These are phyloP conservation scores for Apotomis turbidana DNA, from an alignment of 2,888 invertebrate species.

Conservation along the genomic window DNA sequence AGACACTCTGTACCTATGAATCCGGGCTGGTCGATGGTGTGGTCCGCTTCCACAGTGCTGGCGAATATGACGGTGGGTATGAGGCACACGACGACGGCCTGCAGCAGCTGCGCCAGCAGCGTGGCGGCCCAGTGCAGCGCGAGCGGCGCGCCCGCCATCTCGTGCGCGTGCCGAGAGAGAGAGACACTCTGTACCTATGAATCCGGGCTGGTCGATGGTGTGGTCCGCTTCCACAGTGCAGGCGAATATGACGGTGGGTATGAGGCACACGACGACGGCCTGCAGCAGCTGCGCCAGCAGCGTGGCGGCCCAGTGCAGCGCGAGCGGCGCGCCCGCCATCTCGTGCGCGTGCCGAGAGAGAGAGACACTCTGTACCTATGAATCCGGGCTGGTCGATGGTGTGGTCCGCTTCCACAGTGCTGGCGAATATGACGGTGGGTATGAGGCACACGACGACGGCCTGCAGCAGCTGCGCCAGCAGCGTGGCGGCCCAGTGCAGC, in stretches of 20 bases:
- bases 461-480: slow-evolving; percentile 79
- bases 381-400: slow-evolving; percentile 55
- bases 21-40: too few relatives aligned
- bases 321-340: slow-evolving; percentile 82
- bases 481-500: slow-evolving; percentile 82
- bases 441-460: slow-evolving; percentile 51
- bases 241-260: slow-evolving; percentile 51
- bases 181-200: slow-evolving; percentile 51
- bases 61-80: too few relatives aligned
- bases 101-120: slow-evolving; percentile 61
- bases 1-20: slow-evolving; percentile 51
- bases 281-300: slow-evolving; percentile 80
- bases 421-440: slow-evolving; percentile 49
- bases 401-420: slow-evolving; percentile 51
- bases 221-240: slow-evolving; percentile 51
- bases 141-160: too few relatives aligned
- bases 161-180: too few relatives aligned
- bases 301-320: slow-evolving; percentile 80
- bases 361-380: slow-evolving; percentile 50
- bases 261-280: slow-evolving; percentile 35
- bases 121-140: too few relatives aligned
- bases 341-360: slow-evolving; percentile 79
- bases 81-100: too few relatives aligned
- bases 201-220: slow-evolving; percentile 53
- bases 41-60: too few relatives aligned